Conservation (phyloP, 1,140 invertebrate species). For the Campoletis sonorensis region DNA sequence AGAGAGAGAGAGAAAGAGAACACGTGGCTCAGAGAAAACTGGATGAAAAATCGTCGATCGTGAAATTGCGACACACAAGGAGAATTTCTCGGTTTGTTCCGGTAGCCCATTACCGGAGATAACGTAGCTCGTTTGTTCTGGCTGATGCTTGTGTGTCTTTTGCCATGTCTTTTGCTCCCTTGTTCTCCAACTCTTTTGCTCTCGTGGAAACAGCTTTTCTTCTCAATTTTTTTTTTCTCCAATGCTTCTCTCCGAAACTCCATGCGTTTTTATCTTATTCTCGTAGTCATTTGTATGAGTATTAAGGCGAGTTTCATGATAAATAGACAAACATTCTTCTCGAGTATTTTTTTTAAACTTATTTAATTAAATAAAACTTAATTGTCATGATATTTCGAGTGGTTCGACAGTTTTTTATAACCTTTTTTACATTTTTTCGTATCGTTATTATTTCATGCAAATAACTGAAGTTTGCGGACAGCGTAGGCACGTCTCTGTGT, state of each 20-base stretch:
- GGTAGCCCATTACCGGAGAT: slow-evolving; percentile 47
- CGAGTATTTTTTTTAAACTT: too few species aligned
- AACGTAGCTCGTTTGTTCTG: slow-evolving; percentile 51
- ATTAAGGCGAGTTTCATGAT: too few species aligned
- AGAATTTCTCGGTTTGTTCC: slow-evolving; percentile 35
- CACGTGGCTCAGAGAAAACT: slow-evolving; percentile 12
- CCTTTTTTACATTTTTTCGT: too few species aligned
- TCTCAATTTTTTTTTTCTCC: not conserved
- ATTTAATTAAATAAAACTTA: too few species aligned
- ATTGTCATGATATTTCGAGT: too few species aligned
- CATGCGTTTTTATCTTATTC: not conserved
- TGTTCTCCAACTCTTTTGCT: not conserved
- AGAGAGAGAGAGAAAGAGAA: not conserved
- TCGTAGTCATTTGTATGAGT: not conserved
- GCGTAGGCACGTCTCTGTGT: too few species aligned
- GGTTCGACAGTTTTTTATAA: too few species aligned
- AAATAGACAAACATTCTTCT: too few species aligned
- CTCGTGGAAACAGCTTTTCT: slow-evolving; percentile 51
- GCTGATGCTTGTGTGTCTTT: slow-evolving; percentile 38
- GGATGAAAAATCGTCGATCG: slow-evolving; percentile 46
- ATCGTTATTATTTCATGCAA: too few species aligned
- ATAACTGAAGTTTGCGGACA: too few species aligned
- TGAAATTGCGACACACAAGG: slow-evolving; percentile 29
- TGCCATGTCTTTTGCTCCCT: not conserved
- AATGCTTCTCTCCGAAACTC: not conserved